Base-by-base conservation (phyloP, 2,888 invertebrate genomes). In the Imbricaverruca yamaguchii region DNA sequence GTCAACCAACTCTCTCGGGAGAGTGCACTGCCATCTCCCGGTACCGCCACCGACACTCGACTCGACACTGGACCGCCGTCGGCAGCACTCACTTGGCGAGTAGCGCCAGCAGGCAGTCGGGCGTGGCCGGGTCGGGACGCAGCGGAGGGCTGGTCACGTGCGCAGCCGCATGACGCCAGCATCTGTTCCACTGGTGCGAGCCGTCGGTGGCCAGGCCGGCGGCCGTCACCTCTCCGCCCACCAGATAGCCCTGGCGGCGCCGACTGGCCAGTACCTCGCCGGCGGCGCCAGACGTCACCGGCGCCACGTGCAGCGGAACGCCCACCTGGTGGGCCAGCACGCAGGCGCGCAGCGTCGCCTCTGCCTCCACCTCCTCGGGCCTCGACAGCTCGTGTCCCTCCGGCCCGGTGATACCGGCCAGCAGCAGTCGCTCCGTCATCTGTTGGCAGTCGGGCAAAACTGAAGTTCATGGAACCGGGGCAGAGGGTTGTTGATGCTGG, bases 101-200 rank as follows among this genome's bases (percentile, higher is more conserved):
- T 7, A 84, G 81, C 56, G 82, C 83, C 91, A 96, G 92, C 87
- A 98, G 91, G 86, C 91, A 92, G 83, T 90, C 90, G 9, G 97
- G 96, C 23, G 98, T 99, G 85, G 91, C 89, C 81, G 93, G 91
- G 88, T 98, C 97, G 82, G 95, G 92, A 83, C 98, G 91, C 84
- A 99, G 91, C 12, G 99, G 99, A n/a, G 99, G 99, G 83, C 96
- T 94, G 87, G 98, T 90, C 83, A 99, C 92, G 89, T 97, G 96
- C 81, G 93, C 95, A 0, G 99, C 98, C 81, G 97, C 96, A 89
- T 98, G 97, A 74, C 89, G 87, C 93, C 95, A 98, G 88, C 96
- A 96, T 84, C 92, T 89, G 89, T 97, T 93, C 86, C 89, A 90
- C 88, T 93, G 94, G 87, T 94, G 92, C 81, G 92, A 91, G 81